Conservation (phyloP, 2,797 vertebrate species). For the Kryptopterus vitreolus region DNA sequence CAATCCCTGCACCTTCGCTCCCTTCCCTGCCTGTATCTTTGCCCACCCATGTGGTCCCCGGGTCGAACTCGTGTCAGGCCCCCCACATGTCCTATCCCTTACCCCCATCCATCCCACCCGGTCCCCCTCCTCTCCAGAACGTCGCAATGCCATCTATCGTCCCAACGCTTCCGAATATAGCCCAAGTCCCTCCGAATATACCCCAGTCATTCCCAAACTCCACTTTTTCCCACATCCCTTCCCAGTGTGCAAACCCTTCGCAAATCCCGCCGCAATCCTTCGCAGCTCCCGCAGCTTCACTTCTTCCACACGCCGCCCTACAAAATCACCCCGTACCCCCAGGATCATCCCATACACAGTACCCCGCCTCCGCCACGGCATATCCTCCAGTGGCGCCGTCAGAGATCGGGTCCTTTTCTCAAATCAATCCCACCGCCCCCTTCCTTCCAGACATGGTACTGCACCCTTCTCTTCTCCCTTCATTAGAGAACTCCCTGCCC, state of each 20-base stretch:
- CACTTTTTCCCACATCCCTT: slow-evolving; percentile 51
- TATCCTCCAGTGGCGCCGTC: slow-evolving; percentile 59
- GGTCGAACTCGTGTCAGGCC: slow-evolving; percentile 43
- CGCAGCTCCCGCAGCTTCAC: slow-evolving; percentile 40
- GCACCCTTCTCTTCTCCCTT: slow-evolving; percentile 64
- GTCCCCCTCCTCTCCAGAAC: slow-evolving; percentile 64
- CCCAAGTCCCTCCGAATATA: slow-evolving; percentile 62
- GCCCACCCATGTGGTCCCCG: slow-evolving; percentile 32
- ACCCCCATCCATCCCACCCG: slow-evolving; percentile 48
- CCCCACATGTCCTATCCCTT: slow-evolving; percentile 59
- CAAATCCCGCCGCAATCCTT: slow-evolving; percentile 53
- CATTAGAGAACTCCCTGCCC: slow-evolving; percentile 53
- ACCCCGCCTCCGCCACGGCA: slow-evolving; percentile 52
- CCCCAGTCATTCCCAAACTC: slow-evolving; percentile 55
- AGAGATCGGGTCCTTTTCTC: slow-evolving; percentile 65
- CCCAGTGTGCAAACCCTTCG: slow-evolving; percentile 56
- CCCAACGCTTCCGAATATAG: slow-evolving; percentile 63
- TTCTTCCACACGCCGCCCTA: slow-evolving; percentile 56
- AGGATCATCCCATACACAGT: slow-evolving; percentile 57
- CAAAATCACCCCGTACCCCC: slow-evolving; percentile 38
- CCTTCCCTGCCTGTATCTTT: slow-evolving; percentile 26
- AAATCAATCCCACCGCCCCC: slow-evolving; percentile 63
- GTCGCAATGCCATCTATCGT: slow-evolving; percentile 58
- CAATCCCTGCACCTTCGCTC: slow-evolving; percentile 33
- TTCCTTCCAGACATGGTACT: slow-evolving; percentile 72